Conservation (phyloP, 2,113 vertebrate species). For the Sinocyclocheilus rhinocerous region DNA sequence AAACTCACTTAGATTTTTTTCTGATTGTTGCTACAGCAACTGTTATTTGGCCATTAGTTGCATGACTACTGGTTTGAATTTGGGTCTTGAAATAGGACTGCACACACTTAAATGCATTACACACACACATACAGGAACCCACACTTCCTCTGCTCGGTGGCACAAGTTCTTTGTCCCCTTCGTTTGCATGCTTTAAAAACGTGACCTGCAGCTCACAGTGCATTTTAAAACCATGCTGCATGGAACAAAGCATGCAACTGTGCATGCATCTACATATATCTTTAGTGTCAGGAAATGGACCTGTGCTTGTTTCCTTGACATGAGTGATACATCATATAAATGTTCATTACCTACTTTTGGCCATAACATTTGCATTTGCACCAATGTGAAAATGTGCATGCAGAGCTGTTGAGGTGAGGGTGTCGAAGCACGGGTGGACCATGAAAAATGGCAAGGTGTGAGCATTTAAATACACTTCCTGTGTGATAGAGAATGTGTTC, state of each 20-base stretch:
- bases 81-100: neutral
- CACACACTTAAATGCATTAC: neutral
- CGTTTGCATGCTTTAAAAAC: conserved; percentile 7
- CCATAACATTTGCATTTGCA: neutral
- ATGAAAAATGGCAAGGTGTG: neutral
- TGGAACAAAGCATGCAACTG: neutral
- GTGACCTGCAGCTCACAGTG: neutral
- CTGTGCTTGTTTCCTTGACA: neutral
- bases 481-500: conserved; percentile 13
- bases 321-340: neutral
- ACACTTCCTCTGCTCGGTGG: neutral
- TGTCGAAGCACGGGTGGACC: neutral
- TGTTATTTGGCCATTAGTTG: conserved; percentile 22
- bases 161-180: neutral
- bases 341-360: neutral
- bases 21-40: conserved; percentile 55
- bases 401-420: neutral
- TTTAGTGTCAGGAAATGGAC: neutral
- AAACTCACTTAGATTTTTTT: conserved; percentile 36
- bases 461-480: neutral
- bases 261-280: neutral
- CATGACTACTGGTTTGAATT: conserved; percentile 34
- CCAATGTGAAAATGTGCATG: neutral
- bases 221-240: conserved; percentile 5
- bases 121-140: neutral